Percentiles rank a stretch among this genome's conserved stretches.
Conservation (phyloP, 2,797 vertebrate genomes). For the Aplochiton taeniatus region DNA sequence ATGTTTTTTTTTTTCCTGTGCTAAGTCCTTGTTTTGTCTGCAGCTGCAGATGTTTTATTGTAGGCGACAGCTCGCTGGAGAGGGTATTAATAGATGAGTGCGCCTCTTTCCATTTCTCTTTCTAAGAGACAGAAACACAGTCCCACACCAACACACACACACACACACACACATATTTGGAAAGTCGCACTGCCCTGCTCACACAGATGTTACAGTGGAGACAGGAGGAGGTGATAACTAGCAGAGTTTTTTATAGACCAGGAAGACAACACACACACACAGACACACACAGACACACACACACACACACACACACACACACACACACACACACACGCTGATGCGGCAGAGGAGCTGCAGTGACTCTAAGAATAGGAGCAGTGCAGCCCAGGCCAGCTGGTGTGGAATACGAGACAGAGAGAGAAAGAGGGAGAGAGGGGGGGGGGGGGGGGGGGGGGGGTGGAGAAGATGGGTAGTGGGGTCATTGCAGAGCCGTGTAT, state of each 20-base stretch:
- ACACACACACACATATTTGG: constrained; percentile 11
- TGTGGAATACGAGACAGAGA: constrained; percentile 40
- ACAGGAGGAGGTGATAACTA: constrained; percentile 61
- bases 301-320: constrained; percentile 20
- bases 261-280: too few species aligned
- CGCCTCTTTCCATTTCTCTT: constrained; percentile 21
- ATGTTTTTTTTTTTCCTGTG: too few species aligned
- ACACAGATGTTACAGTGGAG: constrained; percentile 59
- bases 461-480: not conserved
- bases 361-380: constrained; percentile 66
- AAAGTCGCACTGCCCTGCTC: constrained; percentile 56
- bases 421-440: constrained; percentile 34
- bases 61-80: constrained; percentile 51
- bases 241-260: constrained; percentile 67
- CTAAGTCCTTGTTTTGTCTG: not conserved
- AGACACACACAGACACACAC: constrained; percentile 27
- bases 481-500: not conserved
- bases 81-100: constrained; percentile 66
- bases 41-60: constrained; percentile 62
- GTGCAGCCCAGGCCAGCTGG: constrained; percentile 43
- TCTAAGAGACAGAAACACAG: constrained; percentile 1
- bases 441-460: not conserved
- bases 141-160: constrained; percentile 22
- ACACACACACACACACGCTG: constrained; percentile 14
- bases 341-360: constrained; percentile 50